Evolutionary conservation across 2,797 vertebrate species (phyloP).

Genomic region (Sitta carolinensis): DNA sequence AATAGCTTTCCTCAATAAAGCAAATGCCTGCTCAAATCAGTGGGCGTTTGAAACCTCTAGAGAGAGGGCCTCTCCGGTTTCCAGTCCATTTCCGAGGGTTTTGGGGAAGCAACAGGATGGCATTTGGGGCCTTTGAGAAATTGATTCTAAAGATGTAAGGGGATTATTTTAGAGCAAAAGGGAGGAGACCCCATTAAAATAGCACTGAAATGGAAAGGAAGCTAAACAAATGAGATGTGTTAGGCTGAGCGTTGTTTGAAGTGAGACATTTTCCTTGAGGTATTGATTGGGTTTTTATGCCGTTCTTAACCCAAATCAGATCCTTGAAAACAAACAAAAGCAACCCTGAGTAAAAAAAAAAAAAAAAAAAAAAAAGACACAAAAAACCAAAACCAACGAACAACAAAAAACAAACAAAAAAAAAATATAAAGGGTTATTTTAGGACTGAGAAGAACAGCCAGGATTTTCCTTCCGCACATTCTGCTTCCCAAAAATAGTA

Average conservation of each 20-base stretch:
- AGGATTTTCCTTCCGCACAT: constrained; percentile 11
- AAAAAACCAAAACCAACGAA: not conserved
- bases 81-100: constrained; percentile 12
- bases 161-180: constrained; percentile 60
- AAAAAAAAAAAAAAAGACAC: no score
- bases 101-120: constrained; percentile 23
- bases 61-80: not conserved
- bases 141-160: constrained; percentile 62
- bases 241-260: constrained; percentile 37
- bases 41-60: not conserved
- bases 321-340: constrained; percentile 20
- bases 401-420: not conserved
- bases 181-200: constrained; percentile 52
- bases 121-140: constrained; percentile 34
- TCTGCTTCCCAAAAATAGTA: constrained; percentile 33
- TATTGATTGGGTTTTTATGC: constrained; percentile 51
- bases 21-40: not conserved
- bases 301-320: constrained; percentile 42
- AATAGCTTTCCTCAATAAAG: not conserved
- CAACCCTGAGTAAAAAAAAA: not conserved
- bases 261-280: constrained; percentile 32
- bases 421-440: constrained; percentile 21
- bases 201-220: constrained; percentile 55
- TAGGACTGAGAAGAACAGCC: not conserved
- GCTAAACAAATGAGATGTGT: constrained; percentile 43